Evolutionary conservation across 2,113 vertebrate genomes (phyloP).

Genomic region (Halcyon malimbica): DNA sequence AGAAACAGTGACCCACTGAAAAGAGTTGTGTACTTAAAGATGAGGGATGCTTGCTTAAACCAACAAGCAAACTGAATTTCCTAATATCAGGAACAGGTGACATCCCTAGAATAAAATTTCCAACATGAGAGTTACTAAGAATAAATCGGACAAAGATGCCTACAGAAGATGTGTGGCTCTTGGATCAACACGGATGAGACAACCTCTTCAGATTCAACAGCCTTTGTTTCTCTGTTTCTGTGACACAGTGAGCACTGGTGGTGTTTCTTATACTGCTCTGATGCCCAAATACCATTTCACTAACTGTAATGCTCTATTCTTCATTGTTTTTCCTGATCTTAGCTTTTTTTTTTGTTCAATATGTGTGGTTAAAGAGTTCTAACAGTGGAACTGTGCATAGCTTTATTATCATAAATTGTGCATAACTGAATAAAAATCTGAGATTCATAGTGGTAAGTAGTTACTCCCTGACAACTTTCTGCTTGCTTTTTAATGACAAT

Average conservation of each 20-base stretch:
- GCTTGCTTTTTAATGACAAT: background rate
- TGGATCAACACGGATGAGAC: background rate
- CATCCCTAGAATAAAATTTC: background rate
- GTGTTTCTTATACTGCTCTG: background rate
- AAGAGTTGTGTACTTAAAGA: background rate
- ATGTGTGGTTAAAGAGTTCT: background rate
- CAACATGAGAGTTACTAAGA: background rate
- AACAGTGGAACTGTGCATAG: background rate
- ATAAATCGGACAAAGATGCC: background rate
- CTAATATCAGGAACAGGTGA: background rate
- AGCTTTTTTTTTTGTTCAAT: background rate
- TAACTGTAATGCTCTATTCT: background rate
- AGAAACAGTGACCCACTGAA: background rate
- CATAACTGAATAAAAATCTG: background rate
- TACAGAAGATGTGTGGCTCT: background rate
- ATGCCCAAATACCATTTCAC: background rate
- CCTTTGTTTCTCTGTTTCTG: background rate
- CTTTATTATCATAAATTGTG: background rate
- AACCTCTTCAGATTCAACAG: background rate
- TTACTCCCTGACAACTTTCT: background rate
- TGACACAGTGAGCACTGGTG: background rate
- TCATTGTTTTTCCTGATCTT: background rate
- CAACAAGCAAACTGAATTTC: background rate
- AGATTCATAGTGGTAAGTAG: conserved; percentile 4
- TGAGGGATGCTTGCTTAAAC: background rate